Conservation (phyloP, 2,113 vertebrate species). For the Cyanoramphus novaezelandiae region DNA sequence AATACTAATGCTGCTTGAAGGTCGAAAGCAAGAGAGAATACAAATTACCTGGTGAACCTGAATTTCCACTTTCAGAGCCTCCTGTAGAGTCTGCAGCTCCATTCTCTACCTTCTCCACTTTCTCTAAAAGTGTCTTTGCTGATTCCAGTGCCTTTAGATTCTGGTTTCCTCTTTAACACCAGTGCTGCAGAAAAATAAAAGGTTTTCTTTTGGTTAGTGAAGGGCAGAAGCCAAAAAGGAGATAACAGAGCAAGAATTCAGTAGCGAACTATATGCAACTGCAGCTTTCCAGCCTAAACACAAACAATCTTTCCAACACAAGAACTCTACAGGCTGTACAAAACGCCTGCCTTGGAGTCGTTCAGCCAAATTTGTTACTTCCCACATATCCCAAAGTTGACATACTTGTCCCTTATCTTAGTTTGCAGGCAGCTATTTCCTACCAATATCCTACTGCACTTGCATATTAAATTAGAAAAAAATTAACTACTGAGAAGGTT, state of each 20-base stretch:
- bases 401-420: conserved; percentile 17
- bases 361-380: conserved; percentile 32
- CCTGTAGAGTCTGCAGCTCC: conserved; percentile 98
- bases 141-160: conserved; percentile 75
- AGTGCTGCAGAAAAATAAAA: conserved; percentile 60
- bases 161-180: conserved; percentile 65
- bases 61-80: conserved; percentile 99
- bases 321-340: neutral
- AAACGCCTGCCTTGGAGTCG: neutral
- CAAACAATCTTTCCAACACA: neutral
- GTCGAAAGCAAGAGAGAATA: neutral
- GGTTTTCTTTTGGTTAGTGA: conserved; percentile 23
- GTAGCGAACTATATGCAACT: neutral
- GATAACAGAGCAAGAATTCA: neutral
- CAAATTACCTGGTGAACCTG: conserved; percentile 95
- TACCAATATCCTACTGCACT: neutral
- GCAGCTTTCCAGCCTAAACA: neutral
- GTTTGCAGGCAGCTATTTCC: conserved; percentile 19
- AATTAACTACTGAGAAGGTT: neutral
- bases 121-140: conserved; percentile 68
- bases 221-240: neutral
- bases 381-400: neutral
- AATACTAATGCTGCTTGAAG: neutral
- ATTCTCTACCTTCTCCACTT: conserved; percentile 88
- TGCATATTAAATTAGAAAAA: conserved; percentile 8